These are phyloP conservation scores for Syngnathoides biaculeatus DNA, from an alignment of 2,113 vertebrate genomes.

Conservation along the genomic window DNA sequence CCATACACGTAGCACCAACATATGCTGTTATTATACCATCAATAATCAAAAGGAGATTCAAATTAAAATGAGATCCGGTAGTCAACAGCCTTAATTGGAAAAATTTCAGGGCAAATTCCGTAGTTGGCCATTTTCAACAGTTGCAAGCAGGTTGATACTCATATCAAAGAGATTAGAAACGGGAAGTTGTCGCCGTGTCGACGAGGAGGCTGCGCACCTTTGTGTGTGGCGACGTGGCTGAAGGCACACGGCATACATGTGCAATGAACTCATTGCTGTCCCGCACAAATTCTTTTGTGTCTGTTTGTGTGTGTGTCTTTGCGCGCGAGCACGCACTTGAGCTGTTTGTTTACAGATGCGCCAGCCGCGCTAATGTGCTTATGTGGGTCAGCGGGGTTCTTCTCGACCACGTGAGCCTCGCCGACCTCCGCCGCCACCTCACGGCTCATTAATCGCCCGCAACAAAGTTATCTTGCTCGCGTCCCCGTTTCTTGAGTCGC, in stretches of 20 bases:
- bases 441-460: background rate
- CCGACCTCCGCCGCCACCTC: background rate
- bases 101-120: too few species aligned
- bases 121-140: background rate
- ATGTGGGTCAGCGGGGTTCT: background rate
- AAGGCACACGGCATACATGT: background rate
- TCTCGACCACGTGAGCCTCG: background rate
- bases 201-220: too few species aligned
- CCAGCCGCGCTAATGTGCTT: background rate
- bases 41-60: too few species aligned
- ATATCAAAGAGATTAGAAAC: too few species aligned
- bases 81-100: too few species aligned
- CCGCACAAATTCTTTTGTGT: background rate
- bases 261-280: background rate
- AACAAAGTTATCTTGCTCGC: background rate
- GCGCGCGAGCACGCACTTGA: background rate
- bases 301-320: too few species aligned
- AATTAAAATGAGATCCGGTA: too few species aligned
- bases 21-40: too few species aligned
- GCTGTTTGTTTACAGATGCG: conserved; percentile 2
- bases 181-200: too few species aligned
- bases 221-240: too few species aligned
- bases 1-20: too few species aligned
- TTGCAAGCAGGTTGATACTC: too few species aligned
- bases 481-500: background rate